phyloP scores from a whole-genome alignment of 2,797 vertebrate species.

The Syngnathus rostellatus region DNA sequence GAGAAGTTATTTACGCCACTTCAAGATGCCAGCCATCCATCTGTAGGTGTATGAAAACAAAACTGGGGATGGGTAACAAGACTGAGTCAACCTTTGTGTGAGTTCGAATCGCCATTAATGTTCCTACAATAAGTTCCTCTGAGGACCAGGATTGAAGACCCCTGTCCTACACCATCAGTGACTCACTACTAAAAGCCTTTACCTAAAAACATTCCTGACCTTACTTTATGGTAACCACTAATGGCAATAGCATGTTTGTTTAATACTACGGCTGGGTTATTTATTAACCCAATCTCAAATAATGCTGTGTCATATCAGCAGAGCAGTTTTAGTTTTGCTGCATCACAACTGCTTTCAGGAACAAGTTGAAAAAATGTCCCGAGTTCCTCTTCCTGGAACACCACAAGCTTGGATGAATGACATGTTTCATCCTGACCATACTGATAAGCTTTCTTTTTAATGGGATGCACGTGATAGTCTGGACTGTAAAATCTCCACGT shows the following conservation, averaged over 20 bases:
- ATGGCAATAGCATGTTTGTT: conserved; percentile 23
- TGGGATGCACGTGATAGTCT: neutral
- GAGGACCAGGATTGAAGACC: too few species aligned
- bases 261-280: conserved; percentile 40
- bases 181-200: too few species aligned
- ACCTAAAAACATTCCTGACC: neutral
- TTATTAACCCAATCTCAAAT: conserved; percentile 59
- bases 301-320: conserved; percentile 45
- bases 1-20: neutral
- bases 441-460: neutral
- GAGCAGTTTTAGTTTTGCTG: conserved; percentile 35
- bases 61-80: neutral
- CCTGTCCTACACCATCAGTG: too few species aligned
- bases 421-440: neutral
- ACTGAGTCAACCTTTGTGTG: neutral
- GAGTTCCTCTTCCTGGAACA: conserved; percentile 3
- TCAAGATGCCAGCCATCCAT: neutral
- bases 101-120: neutral
- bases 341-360: conserved; percentile 25
- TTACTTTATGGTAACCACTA: conserved; percentile 33
- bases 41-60: neutral
- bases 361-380: neutral
- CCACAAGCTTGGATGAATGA: neutral
- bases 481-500: neutral
- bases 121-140: too few species aligned